Evolutionary conservation across 2,113 vertebrate species (phyloP).

Genomic region (Macrotus californicus): DNA sequence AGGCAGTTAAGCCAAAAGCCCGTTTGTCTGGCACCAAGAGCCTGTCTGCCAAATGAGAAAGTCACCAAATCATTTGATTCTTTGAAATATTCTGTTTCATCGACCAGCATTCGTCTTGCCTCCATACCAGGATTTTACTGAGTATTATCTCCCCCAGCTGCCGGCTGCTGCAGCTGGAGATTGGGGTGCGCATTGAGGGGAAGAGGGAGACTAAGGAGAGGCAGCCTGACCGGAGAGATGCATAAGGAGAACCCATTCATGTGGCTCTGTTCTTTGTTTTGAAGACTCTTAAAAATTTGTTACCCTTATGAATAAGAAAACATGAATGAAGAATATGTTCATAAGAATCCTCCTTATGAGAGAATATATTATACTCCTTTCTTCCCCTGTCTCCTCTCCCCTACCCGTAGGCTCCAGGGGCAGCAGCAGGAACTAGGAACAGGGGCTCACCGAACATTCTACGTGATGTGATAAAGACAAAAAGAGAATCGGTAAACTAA

Average conservation of each 20-base stretch:
- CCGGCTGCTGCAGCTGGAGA: not conserved
- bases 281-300: not conserved
- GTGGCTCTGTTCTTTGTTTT: not conserved
- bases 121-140: not conserved
- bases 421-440: not conserved
- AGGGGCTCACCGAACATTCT: too few species aligned
- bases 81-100: not conserved
- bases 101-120: not conserved
- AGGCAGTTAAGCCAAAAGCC: not conserved
- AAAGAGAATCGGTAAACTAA: not conserved
- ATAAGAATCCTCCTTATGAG: not conserved
- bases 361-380: not conserved
- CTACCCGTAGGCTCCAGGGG: not conserved
- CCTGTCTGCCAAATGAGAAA: rapidly evolving
- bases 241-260: too few species aligned
- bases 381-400: not conserved
- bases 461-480: not conserved
- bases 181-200: rapidly evolving
- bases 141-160: not conserved
- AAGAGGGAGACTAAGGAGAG: not conserved
- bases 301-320: not conserved
- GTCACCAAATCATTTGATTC: not conserved
- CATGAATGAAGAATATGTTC: not conserved
- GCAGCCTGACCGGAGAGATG: too few species aligned
- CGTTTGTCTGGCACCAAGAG: not conserved